Base-by-base conservation (phyloP, 2,113 vertebrate species). In the Callionymus lyra region DNA sequence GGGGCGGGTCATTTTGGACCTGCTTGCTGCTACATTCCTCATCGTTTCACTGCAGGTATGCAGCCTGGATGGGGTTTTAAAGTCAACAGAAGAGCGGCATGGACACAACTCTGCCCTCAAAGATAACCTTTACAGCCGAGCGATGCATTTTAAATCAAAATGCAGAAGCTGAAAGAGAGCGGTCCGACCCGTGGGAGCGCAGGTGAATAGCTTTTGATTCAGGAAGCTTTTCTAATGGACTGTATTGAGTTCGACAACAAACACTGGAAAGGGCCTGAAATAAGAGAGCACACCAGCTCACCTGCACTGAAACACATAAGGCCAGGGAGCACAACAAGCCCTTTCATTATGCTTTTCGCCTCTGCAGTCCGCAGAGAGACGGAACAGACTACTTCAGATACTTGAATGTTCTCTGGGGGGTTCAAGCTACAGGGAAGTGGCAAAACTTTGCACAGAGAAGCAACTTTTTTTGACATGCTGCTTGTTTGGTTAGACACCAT, bases 271-370 rank as follows among this genome's bases (percentile, higher is more conserved):
- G 17, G 21, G 16, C 3, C 52, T 73, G 71, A 74, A 76, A 76
- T 16, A 12, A 59, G 67, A 76, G 70, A 63, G 47, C 31, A 31
- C 9, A 43, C 52, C 39, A 44, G 65, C 57, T 72, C 59, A 73
- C 50, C 64, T 68, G 69, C 17, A 74, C 55, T 55, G 51, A 68
- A 81, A 77, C 59, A 62, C 50, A 44, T 17, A 21, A 45, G 41
- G 45, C n/a, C 32, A 62, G 50, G 18, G 53, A 54, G 54, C 56
- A 84, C 79, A 81, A 80, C 72, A 39, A 21, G 47, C 39, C 51
- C 65, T 70, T 82, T 81, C 68, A 81, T 64, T 46, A 11, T 9
- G 44, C 2, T 40, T 46, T 59, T 44, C 50, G 50, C 63, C 55
- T 45, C 6, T 18, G 50, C 48, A 54, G 41, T 36, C 37, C 12